Evolutionary conservation across 1,140 invertebrate genomes (phyloP).

Genomic region (Drosophila sp.): DNA sequence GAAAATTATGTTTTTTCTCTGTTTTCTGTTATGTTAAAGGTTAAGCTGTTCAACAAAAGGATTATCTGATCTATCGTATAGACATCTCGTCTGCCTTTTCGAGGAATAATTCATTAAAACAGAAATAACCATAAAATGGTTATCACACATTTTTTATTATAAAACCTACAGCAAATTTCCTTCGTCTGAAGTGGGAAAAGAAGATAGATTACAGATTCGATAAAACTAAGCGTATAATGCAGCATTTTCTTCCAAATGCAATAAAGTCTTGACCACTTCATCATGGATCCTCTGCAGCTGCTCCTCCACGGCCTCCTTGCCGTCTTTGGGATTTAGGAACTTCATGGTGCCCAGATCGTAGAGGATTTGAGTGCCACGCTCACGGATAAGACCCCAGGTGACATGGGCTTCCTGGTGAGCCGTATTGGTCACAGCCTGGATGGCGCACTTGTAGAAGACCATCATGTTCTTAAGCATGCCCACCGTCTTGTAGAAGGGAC

Average conservation of each 20-base stretch:
- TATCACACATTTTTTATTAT: too few relatives aligned
- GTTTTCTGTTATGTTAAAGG: too few relatives aligned
- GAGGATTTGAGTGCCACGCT: slow-evolving; percentile 33
- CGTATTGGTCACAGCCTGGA: slow-evolving; percentile 46
- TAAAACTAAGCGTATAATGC: not conserved
- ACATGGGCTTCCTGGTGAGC: slow-evolving; percentile 50
- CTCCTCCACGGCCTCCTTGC: slow-evolving; percentile 17
- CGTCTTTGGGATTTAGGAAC: slow-evolving; percentile 54
- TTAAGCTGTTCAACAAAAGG: too few relatives aligned
- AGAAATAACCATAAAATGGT: too few relatives aligned
- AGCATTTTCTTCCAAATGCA: slow-evolving; percentile 49
- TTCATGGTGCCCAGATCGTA: slow-evolving; percentile 77
- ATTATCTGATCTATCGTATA: too few relatives aligned
- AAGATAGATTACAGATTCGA: not conserved
- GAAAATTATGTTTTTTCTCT: too few relatives aligned
- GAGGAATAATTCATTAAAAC: too few relatives aligned
- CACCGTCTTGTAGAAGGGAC: slow-evolving; percentile 80
- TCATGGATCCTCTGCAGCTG: slow-evolving; percentile 24
- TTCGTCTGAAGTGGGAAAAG: too few relatives aligned
- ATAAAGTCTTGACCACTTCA: not conserved
- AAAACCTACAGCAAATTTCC: too few relatives aligned
- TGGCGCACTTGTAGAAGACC: slow-evolving; percentile 49
- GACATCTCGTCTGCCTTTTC: too few relatives aligned
- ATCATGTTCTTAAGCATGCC: slow-evolving; percentile 76
- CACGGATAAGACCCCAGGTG: slow-evolving; percentile 70